Evolutionary conservation across 2,113 vertebrate species (phyloP), one percentile per base, ranked within the genome.

Genomic region (Fulmarus glacialis): DNA sequence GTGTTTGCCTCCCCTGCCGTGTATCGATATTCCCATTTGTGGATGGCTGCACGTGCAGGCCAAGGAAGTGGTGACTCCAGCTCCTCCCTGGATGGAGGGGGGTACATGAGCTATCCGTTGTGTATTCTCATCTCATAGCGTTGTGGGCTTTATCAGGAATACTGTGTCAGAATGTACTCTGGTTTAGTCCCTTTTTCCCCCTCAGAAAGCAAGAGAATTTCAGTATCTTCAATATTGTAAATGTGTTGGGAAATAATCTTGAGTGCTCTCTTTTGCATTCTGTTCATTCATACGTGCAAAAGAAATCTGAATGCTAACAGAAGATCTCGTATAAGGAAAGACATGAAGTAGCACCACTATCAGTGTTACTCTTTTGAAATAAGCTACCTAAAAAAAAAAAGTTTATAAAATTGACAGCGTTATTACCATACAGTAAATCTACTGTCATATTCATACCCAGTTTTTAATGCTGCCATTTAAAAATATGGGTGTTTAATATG

Each of bases 11-110:
- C 20, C 34, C 4, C 18, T 53, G 78, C 80, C 6, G 2, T 9
- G 2, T 42, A 8, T 22, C 0, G 0, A 2, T 59, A 8, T 21
- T 64, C 38, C 48, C 0, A 0, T 11, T 34, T 47, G 18, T 10
- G 21, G n/a, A 2, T 4, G 17, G 66, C 36, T 81, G 68, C 18
- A 9, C 16, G 48, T 52, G 45, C 68, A 47, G 82, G 45, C 52
- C 75, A 6, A 21, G 67, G 80, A 45, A 13, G 30, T 21, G 66
- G 27, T 38, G 66, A 40, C 50, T 82, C 38, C 52, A 21, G 0
- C 71, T 74, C 20, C 66, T 75, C 20, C 59, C 38, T 88, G 70
- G 34, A 5, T 4, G 17, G 50, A 47, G 59, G 12, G 12, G 19
- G n/a, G 11, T 24, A 1, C 22, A 0, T 10, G 12, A 62, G 45